A percentile compares a stretch with the other conserved stretches of the same genome.
Evolutionary conservation across 2,888 invertebrate species (phyloP).

Genomic region (Drosophila crucigera): DNA sequence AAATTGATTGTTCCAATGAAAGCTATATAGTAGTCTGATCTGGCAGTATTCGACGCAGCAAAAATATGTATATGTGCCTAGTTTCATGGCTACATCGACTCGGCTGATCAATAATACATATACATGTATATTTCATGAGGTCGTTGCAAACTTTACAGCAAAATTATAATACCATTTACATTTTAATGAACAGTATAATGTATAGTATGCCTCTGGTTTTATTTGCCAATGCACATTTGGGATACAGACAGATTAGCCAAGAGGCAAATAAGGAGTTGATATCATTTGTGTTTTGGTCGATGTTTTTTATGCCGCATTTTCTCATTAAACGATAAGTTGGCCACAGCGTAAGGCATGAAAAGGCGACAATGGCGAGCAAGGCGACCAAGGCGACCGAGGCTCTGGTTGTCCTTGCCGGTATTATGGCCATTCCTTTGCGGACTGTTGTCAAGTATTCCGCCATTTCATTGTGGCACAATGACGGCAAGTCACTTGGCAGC

Average conservation of each 20-base stretch:
- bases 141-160: background rate
- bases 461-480: conserved; percentile 54
- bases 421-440: conserved; percentile 6
- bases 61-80: background rate
- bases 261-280: background rate
- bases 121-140: background rate
- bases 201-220: too few relatives aligned
- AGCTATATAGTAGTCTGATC: background rate
- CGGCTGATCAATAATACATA: background rate
- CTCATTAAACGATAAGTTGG: background rate
- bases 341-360: background rate
- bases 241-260: background rate
- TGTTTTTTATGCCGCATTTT: background rate
- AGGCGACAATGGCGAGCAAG: background rate
- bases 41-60: background rate
- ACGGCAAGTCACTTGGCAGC: conserved; percentile 38
- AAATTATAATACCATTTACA: background rate
- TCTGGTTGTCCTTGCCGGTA: background rate
- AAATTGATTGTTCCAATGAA: background rate
- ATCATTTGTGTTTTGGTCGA: background rate
- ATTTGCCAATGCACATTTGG: background rate
- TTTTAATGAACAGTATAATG: background rate
- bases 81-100: background rate
- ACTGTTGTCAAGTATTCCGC: conserved; percentile 20
- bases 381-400: background rate